These are phyloP conservation scores for Ceyx margarethae DNA, from an alignment of 2,113 vertebrate genomes.

Conservation along the genomic window DNA sequence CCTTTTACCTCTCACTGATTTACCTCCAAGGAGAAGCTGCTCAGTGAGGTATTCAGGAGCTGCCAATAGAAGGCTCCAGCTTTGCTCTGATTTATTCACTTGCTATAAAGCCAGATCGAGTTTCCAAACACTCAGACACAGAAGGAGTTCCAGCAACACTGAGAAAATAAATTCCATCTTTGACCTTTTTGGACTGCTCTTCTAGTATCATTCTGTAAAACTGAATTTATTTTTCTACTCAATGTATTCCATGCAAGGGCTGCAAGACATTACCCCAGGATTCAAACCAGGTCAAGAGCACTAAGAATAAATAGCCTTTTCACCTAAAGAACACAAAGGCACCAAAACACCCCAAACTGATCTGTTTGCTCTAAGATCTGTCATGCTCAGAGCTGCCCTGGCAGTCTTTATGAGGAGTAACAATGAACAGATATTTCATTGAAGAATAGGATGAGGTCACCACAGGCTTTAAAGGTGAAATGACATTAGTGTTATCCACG, in stretches of 20 bases:
- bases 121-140: constrained; percentile 55
- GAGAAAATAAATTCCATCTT: constrained; percentile 28
- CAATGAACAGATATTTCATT: neutral
- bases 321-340: neutral
- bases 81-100: neutral
- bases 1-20: constrained; percentile 20
- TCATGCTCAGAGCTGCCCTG: neutral
- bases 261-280: constrained; percentile 18
- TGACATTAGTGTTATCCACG: neutral
- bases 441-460: neutral
- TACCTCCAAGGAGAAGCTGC: constrained; percentile 23
- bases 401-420: neutral
- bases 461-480: neutral
- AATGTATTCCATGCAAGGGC: neutral
- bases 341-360: neutral
- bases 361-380: neutral
- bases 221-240: constrained; percentile 37
- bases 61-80: neutral
- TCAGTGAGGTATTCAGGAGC: neutral
- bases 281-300: constrained; percentile 55
- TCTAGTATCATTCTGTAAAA: neutral
- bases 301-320: constrained; percentile 42
- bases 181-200: constrained; percentile 47
- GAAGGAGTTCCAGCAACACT: neutral
- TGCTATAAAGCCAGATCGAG: constrained; percentile 24